Base-by-base conservation (phyloP, 2,888 invertebrate genomes). In the Nemotelus nigrinus region DNA sequence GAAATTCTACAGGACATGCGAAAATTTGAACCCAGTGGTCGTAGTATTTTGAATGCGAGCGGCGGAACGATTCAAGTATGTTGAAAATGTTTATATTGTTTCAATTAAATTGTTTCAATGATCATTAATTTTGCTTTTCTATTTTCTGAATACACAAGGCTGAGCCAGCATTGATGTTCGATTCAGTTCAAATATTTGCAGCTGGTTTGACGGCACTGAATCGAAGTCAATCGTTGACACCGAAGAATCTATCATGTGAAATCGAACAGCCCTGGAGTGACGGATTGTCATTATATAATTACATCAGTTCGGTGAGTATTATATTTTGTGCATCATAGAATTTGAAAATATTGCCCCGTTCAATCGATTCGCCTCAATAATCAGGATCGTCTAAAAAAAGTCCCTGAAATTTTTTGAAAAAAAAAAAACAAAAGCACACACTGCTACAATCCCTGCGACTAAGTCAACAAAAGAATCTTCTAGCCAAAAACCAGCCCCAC, bases 1-100 rank as follows among this genome's bases (percentile, higher is more conserved):
- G 94, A 94, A 80, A 90, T 92, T 2, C 89, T 96, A 53, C 92
- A 92, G 78, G 93, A 95, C 83, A 96, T 96, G 95, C 94, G 94
- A 88, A 92, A 93, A 85, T 94, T 96, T 85, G 95, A 96, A 82
- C 94, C 96, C 0, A 93, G 94, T 79, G 95, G 95, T 2, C 92
- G 93, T 72, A 91, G 92, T 63, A 93, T 94, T 79, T 89, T 94
- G 48, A 93, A 93, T 81, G 91, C 90, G 65, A 50, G 60, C 48
- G 64, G 60, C 41, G 74, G 63, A 74, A 74, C 74, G 7, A 74
- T 74, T 63, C 74, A 74, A 48, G 74, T 74, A 60, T 8, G 70
- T 68, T 7, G 6, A 60, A 25, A 25, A 10, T 60, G n/a, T 60
- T 10, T 10, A 50, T 50, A 50, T 10, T 10, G 60, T 60, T 8